phyloP scores from a whole-genome alignment of 1,140 invertebrate genomes.

The Eurosta solidaginis region DNA sequence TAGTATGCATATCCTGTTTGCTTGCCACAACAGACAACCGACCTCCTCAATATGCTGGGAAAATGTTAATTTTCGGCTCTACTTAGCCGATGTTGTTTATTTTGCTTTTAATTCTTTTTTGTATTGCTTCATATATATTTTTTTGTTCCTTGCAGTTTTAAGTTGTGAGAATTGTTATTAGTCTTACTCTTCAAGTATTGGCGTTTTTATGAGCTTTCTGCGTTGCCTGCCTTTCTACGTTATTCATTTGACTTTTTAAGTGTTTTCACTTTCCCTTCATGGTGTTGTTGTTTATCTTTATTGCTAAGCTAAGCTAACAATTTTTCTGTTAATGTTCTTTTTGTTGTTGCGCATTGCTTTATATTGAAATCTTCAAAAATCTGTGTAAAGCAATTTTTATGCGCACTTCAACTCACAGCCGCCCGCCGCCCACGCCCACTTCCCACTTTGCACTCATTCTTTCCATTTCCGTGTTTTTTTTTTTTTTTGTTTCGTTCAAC shows the following conservation, averaged over 20 bases:
- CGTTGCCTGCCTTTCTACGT: neutral
- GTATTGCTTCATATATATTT: neutral
- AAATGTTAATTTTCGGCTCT: slow-evolving; percentile 6
- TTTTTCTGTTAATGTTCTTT: neutral
- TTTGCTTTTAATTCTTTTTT: neutral
- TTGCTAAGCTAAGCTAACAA: slow-evolving; percentile 9
- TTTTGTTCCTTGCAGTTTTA: neutral
- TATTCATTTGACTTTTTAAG: slow-evolving; percentile 26
- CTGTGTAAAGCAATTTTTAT: slow-evolving; percentile 12
- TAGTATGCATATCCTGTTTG: neutral
- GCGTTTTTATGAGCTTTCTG: neutral
- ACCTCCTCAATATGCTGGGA: neutral
- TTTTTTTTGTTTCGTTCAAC: neutral
- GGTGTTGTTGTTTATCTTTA: slow-evolving; percentile 12
- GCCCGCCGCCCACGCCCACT: no score
- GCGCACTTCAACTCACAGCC: no score
- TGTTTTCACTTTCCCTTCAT: no score
- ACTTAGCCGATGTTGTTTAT: neutral
- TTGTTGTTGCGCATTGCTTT: neutral
- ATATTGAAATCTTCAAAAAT: slow-evolving; percentile 12
- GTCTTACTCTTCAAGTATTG: neutral
- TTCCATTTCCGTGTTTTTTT: no score
- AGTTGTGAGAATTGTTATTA: neutral
- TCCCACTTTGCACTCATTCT: no score
- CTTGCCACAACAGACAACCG: neutral